Evolutionary conservation across 1,140 invertebrate genomes (phyloP).

Genomic region (Drusus annulatus): DNA sequence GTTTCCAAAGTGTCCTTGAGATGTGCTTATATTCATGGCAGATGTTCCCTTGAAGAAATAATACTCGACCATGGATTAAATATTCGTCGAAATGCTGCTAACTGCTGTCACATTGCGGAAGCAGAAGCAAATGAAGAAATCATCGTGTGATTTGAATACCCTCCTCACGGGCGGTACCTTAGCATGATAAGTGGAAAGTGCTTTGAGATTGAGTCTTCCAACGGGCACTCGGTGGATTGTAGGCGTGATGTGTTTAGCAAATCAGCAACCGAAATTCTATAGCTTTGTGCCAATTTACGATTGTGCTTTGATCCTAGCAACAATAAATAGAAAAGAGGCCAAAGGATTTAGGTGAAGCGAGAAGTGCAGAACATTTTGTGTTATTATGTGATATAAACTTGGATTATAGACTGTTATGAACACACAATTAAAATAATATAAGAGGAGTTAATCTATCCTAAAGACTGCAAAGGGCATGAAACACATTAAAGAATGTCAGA

Average conservation of each 20-base stretch:
- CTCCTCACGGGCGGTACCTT: neutral
- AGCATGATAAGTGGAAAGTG: constrained; percentile 21
- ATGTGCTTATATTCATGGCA: neutral
- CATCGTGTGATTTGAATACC: constrained; percentile 28
- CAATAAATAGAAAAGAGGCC: neutral
- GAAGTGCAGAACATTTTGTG: neutral
- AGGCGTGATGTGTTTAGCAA: constrained; percentile 26
- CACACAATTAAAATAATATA: too few relatives aligned
- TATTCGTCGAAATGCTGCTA: constrained; percentile 12
- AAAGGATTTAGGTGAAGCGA: neutral
- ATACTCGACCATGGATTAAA: constrained; percentile 1
- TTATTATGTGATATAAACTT: too few relatives aligned
- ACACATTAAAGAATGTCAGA: too few relatives aligned
- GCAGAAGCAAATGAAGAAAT: constrained; percentile 15
- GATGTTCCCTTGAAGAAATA: neutral
- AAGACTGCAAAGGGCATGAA: too few relatives aligned
- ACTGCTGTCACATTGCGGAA: constrained; percentile 23
- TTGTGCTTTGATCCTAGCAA: neutral
- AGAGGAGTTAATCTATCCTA: too few relatives aligned
- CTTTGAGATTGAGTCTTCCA: neutral
- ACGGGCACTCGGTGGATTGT: neutral
- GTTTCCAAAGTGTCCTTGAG: too few relatives aligned
- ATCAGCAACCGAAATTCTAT: neutral
- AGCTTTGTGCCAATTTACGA: constrained; percentile 24
- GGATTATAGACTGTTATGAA: too few relatives aligned